Base-by-base conservation (phyloP, 2,113 vertebrate genomes). In the Caranx ignobilis region DNA sequence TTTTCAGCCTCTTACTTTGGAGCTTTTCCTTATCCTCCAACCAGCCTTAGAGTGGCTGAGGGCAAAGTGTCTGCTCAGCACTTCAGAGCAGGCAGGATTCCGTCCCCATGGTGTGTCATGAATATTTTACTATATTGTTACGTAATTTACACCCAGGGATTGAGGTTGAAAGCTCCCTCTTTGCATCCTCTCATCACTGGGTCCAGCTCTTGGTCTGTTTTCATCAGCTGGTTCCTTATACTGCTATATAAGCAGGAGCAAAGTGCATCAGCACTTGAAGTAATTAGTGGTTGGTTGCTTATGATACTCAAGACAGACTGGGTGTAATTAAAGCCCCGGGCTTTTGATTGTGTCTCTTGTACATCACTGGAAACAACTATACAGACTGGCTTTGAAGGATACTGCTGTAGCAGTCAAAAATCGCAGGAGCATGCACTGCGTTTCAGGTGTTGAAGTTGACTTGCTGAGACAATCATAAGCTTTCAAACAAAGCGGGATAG, bases 71-170 rank as follows among this genome's bases (percentile, higher is more conserved):
- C 86, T 85, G 82, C 91, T 93, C 92, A 93, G 94, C 92, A 87
- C 86, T 90, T 76, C 69, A 85, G 82, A 90, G 84, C 61, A 82
- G 56, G 89, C 80, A 90, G 88, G 84, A 89, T 83, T 77, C 82
- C 77, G 55, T 92, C 87, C 90, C 84, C 56, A 81, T 83, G 83
- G 89, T 87, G 73, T 60, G 61, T 66, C 82, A 94, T 93, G 87
- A 92, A 94, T 94, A 92, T 93, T 93, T 95, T 79, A 94, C 88
- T 61, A 87, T 47, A 87, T 73, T 83, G 76, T 93, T 92, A 87
- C 18, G 88, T 83, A 93, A 94, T 87, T 71, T 79, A 79, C 43
- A 54, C 79, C 60, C 48, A 45, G 84, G 91, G 89, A 90, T 82
- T 69, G 69, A 52, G 80, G 66, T 83, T 89, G 87, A 86, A 91